Percentiles rank a stretch among this genome's conserved stretches.
phyloP scores from a whole-genome alignment of 2,888 invertebrate genomes.

The Drosophila kuntzei region DNA sequence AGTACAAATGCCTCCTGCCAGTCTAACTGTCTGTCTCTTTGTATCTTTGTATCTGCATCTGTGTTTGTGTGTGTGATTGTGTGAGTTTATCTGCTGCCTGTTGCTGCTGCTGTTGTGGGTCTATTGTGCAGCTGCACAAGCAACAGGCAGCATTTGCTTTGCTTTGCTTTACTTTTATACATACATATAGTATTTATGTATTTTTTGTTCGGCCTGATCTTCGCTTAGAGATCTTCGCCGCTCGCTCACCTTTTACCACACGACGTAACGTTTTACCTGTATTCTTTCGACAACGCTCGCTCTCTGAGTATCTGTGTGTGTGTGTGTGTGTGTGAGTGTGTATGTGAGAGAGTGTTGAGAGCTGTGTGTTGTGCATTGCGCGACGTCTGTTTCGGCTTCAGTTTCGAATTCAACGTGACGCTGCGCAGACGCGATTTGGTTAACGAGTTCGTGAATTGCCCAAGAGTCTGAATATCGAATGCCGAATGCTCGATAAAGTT shows the following conservation, averaged over 20 bases:
- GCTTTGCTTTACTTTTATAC: constrained; percentile 61
- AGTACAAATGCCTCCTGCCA: constrained; percentile 43
- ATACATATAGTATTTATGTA: neutral
- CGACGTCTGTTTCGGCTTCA: constrained; percentile 58
- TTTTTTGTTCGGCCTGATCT: constrained; percentile 63
- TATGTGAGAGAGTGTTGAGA: constrained; percentile 12
- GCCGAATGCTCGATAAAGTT: constrained; percentile 35
- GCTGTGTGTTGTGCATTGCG: constrained; percentile 35
- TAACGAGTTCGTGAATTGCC: constrained; percentile 9
- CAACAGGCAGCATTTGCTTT: constrained; percentile 51
- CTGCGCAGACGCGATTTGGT: constrained; percentile 82
- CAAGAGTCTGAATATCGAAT: neutral
- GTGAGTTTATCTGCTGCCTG: constrained; percentile 28
- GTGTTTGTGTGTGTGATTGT: constrained; percentile 14
- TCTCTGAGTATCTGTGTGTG: constrained; percentile 17
- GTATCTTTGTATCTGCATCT: constrained; percentile 8
- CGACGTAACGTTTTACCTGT: constrained; percentile 71
- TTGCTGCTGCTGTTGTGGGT: constrained; percentile 32
- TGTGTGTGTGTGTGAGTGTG: constrained; percentile 22
- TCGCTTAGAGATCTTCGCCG: constrained; percentile 48
- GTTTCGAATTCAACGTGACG: constrained; percentile 83
- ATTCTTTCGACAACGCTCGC: constrained; percentile 47
- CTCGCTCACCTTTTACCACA: constrained; percentile 67
- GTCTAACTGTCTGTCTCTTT: constrained; percentile 20
- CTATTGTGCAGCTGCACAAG: constrained; percentile 69